Evolutionary conservation across 1,140 invertebrate genomes (phyloP).

Genomic region (Augochlora pura): DNA sequence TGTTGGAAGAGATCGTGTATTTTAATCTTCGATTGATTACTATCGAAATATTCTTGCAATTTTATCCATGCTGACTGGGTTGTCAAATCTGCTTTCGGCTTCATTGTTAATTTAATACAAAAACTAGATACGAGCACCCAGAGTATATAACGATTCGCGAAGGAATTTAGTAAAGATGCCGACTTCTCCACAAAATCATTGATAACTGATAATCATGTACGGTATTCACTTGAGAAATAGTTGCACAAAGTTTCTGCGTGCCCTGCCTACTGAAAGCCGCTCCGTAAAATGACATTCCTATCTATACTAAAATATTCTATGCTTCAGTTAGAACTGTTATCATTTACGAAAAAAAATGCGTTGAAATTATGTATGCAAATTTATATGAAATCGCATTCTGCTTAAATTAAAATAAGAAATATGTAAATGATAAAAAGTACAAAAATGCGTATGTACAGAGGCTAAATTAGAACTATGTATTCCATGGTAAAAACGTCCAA

Average conservation of each 20-base stretch:
- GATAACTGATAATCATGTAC: background rate
- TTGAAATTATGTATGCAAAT: background rate
- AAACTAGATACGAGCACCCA: background rate
- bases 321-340: background rate
- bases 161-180: background rate
- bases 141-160: background rate
- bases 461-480: too few species aligned
- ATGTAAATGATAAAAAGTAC: too few species aligned
- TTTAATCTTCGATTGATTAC: conserved; percentile 85
- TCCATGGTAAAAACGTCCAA: too few species aligned
- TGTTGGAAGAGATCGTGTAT: conserved; percentile 89
- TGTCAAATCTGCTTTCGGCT: conserved; percentile 79
- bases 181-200: conserved; percentile 19
- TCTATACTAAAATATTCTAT: background rate
- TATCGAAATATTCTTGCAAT: conserved; percentile 86
- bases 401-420: too few species aligned
- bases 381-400: too few species aligned
- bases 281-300: background rate
- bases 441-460: too few species aligned
- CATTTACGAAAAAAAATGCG: too few species aligned
- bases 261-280: background rate
- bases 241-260: background rate
- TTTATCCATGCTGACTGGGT: conserved; percentile 86
- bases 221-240: conserved; percentile 1
- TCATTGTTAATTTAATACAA: conserved; percentile 79